Base-by-base conservation (phyloP, 2,113 vertebrate species). In the Motacilla alba region DNA sequence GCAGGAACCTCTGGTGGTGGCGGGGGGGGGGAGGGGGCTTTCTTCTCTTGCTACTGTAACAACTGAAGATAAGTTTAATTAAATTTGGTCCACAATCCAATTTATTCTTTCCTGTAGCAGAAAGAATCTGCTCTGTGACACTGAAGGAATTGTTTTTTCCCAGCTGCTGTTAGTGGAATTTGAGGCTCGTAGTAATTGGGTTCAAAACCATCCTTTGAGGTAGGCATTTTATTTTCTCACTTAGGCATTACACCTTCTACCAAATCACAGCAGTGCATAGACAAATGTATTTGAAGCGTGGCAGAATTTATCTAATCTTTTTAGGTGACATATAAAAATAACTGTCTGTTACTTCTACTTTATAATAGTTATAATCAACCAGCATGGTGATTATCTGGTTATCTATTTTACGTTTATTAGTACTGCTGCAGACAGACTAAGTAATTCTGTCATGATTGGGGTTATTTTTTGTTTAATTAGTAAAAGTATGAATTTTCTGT, bases 31-130 rank as follows among this genome's bases (percentile, higher is more conserved):
- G 59, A 16, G 4, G 10, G 6, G 5, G 5, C 19, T 75, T 87
- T 83, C 35, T 86, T 94, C 15, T 95, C 8, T 62, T 94, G 27
- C 70, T 77, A 7, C 87, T 88, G n/a, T 91, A 92, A 85, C 15
- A 37, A 77, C 9, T 77, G 89, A 83, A 83, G 69, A 74, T 88
- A 90, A 76, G 77, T 90, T 88, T 94, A 94, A 92, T 95, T 92
- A 93, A 93, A 82, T 81, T 63, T 60, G 27, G 16, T 90, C n/a
- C 81, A 64, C 72, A 79, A 64, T 86, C 84, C 82, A 91, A 86
- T 96, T 94, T 95, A 70, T 95, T 60, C 79, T 79, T 94, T 58
- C 69, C 30, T 6, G 1, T 69, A 95, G 87, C 46, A 67, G 53
- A 37, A 90, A 86, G 55, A 81, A 56, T 63, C 35, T 89, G 69